Percentiles rank a stretch among this genome's conserved stretches.
Evolutionary conservation across 2,888 invertebrate genomes (phyloP).

Genomic region (Anthophora plumipes): DNA sequence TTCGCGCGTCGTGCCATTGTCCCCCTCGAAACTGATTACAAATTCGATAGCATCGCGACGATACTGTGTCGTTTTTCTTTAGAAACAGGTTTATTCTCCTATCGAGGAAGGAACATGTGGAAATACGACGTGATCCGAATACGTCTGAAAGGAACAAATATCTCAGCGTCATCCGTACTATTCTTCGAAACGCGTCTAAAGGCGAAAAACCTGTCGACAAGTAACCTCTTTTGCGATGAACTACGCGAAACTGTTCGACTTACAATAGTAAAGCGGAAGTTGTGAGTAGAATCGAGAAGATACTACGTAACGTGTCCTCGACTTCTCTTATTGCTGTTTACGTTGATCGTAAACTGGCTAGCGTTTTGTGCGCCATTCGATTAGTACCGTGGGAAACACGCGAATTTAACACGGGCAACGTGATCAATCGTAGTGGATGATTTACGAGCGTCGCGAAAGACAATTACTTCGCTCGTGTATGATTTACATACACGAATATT

Average conservation of each 20-base stretch:
- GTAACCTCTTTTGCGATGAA: neutral
- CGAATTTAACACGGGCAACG: neutral
- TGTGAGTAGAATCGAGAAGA: neutral
- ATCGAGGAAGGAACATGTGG: neutral
- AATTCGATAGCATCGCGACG: neutral
- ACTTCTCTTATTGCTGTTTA: neutral
- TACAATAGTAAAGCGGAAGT: neutral
- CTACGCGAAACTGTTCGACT: neutral
- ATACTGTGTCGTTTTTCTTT: neutral
- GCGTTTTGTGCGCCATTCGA: slow-evolving; percentile 16
- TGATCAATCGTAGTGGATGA: slow-evolving; percentile 21
- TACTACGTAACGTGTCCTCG: neutral
- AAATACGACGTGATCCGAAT: neutral
- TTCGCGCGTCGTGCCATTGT: neutral
- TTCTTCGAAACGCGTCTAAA: neutral
- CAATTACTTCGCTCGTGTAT: neutral
- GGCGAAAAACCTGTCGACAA: neutral
- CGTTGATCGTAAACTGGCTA: slow-evolving; percentile 12
- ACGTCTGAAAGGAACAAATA: neutral
- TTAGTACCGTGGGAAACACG: slow-evolving; percentile 2
- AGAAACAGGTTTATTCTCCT: neutral
- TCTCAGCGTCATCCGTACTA: too few relatives aligned
- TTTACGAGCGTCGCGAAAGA: slow-evolving; percentile 15
- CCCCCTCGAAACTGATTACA: neutral
- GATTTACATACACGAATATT: neutral